Conservation (phyloP, 2,113 vertebrate genomes). For the Psittacula cyanocephala region DNA sequence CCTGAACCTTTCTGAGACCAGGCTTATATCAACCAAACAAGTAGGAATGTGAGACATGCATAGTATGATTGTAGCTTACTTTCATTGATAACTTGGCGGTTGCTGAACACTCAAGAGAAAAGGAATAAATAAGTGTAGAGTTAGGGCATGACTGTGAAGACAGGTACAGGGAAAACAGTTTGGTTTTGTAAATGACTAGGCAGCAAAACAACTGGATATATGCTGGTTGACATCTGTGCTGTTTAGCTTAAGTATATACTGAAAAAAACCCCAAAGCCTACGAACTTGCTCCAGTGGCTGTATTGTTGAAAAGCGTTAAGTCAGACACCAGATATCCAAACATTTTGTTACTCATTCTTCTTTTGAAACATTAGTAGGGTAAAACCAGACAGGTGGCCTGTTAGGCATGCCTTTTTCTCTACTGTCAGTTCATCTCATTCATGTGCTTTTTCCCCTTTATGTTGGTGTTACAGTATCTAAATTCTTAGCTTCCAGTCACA, state of each 20-base stretch:
- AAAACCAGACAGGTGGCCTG: not conserved
- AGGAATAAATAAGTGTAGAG: not conserved
- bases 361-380: not conserved
- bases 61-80: fast-evolving
- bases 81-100: not conserved
- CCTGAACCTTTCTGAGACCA: not conserved
- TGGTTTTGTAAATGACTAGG: not conserved
- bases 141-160: not conserved
- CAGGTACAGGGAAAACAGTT: not conserved
- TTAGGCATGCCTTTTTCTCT: not conserved
- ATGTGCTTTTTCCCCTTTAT: not conserved
- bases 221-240: not conserved
- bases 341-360: not conserved
- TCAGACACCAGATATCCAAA: not conserved
- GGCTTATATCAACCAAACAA: not conserved
- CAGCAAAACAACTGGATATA: not conserved
- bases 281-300: not conserved
- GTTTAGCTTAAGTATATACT: not conserved
- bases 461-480: not conserved
- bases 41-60: not conserved
- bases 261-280: not conserved
- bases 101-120: not conserved
- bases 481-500: not conserved
- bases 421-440: not conserved
- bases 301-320: not conserved